Evolutionary conservation across 2,797 vertebrate genomes (phyloP), one percentile per base, ranked within the genome.

Genomic region (Schizopygopsis malacanthus): DNA sequence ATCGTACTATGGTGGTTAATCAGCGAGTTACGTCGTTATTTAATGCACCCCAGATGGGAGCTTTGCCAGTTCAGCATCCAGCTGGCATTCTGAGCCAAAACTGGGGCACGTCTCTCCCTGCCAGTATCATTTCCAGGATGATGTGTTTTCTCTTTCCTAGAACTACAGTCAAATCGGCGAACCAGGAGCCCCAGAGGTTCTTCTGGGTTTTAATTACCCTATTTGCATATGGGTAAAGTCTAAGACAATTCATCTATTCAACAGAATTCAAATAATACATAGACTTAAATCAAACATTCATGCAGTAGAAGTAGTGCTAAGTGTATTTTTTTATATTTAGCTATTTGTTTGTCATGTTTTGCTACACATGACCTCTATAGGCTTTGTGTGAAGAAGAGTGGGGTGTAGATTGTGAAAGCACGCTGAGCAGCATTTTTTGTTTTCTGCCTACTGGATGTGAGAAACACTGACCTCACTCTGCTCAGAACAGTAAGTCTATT

Each of bases 401-500:
- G 43, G n/a, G 70, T 71, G 82, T 72, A 73, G 67, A 47, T 33
- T 63, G 75, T 61, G 63, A 82, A 86, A 11, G 61, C 22, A 69
- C 6, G 8, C 37, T 72, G 63, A 56, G 52, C 81, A 70, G 25
- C 16, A n/a, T 67, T 50, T 39, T 67, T 50, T 43, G 67, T 28
- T 88, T 81, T 67, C 80, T 71, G 76, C 80, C 83, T 18, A 43
- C 78, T 79, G 18, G 77, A 59, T 52, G 18, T 67, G 56, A 87
- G 85, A 67, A 63, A 82, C 85, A 85, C 82, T 82, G 88, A 82
- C 79, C 82, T 87, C 85, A 79, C 59, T 82, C 67, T 73, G 54
- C 28, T 78, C 59, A n/a, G 80, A 88, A 90, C 89, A 90, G 84
- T 28, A 82, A 85, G 56, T 45, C 79, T 69, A 75, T 87, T 90